Conservation (phyloP, 2,888 invertebrate genomes). For the Stenchaetothrips biformis region DNA sequence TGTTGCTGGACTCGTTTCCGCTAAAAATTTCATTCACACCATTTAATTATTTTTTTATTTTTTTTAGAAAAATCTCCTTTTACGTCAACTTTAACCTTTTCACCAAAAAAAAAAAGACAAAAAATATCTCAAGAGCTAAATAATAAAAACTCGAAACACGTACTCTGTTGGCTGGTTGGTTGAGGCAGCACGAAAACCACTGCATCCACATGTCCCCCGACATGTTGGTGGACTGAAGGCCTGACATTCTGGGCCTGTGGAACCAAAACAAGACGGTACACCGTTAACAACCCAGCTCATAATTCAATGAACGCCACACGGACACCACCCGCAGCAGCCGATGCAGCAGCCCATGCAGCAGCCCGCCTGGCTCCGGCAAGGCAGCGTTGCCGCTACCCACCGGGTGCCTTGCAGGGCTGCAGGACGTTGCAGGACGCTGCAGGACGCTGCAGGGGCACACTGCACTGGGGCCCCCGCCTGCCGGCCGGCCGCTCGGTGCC, state of each 20-base stretch:
- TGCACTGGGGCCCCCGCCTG: neutral
- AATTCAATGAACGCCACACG: neutral
- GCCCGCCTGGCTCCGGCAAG: too few relatives aligned
- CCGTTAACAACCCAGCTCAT: neutral
- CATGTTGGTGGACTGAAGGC: slow-evolving; percentile 38
- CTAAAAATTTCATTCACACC: slow-evolving; percentile 31
- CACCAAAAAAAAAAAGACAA: too few relatives aligned
- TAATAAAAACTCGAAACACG: slow-evolving; percentile 23
- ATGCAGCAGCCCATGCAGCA: too few relatives aligned
- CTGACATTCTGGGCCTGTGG: slow-evolving; percentile 35
- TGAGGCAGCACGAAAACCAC: slow-evolving; percentile 87
- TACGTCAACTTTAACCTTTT: neutral
- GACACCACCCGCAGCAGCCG: too few relatives aligned
- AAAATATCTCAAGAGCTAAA: neutral
- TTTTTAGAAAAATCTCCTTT: neutral
- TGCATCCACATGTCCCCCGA: slow-evolving; percentile 74
- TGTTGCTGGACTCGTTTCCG: slow-evolving; percentile 54
- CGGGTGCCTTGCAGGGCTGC: neutral
- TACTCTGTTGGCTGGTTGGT: slow-evolving; percentile 59
- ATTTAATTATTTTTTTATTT: neutral
- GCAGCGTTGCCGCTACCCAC: neutral
- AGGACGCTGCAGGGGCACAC: neutral
- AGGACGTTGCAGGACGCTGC: neutral
- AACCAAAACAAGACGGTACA: neutral
- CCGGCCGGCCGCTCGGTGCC: neutral